Evolutionary conservation across 2,113 vertebrate genomes (phyloP), one percentile per base, ranked within the genome.

Genomic region (Dicentrarchus labrax): DNA sequence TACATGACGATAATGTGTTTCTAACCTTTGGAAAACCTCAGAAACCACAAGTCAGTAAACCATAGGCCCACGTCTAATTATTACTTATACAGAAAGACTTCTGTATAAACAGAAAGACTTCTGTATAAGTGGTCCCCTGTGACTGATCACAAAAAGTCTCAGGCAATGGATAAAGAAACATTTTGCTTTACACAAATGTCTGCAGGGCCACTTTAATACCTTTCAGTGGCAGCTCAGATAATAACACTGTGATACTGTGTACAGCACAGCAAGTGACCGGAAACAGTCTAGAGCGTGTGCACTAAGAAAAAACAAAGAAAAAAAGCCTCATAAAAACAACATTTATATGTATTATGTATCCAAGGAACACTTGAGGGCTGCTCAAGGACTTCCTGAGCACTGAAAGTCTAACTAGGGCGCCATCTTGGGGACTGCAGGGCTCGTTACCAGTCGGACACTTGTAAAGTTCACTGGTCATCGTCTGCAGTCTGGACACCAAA

Each of bases 351-450:
- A 5, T 66, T 9, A 22, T 11, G 30, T 24, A 24, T 47, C 2
- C 39, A 48, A 13, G 24, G 47, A 8, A 6, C 17, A 24, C 3
- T 10, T 8, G 13, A 19, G 12, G 19, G 36, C 39, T 41, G 6
- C 6, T 54, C 6, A 21, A 38, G 19, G 8, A 38, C 21, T 41
- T 51, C 0, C 45, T 1, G 56, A 9, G 3, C 22, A 8, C n/a
- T 0, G 36, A 82, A 80, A 71, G 50, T n/a, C 59, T 71, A 12
- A 36, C 82, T 62, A 0, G 68, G 10, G 78, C 83, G 85, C 82
- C 88, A 83, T 86, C 91, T 88, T 48, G 80, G 3, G 89, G 87
- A 39, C 22, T 15, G 1, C 15, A 9, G 9, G 12, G n/a, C 30
- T 75, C 43, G 13, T 82, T 86, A 79, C 90, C 6, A 36, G 15